Evolutionary conservation across 2,113 vertebrate genomes (phyloP).

Genomic region (Syngnathus scovelli): DNA sequence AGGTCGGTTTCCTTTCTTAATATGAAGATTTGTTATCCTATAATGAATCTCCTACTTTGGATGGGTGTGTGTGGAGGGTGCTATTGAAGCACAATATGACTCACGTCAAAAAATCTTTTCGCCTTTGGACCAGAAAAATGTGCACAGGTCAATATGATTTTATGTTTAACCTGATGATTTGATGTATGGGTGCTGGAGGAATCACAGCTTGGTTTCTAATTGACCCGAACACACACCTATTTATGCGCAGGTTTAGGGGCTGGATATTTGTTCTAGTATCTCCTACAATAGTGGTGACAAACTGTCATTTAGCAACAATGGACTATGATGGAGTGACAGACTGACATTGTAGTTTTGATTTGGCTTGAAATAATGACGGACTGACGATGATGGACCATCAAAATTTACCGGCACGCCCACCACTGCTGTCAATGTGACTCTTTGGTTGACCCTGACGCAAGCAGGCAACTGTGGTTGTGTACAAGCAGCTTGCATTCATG

Average conservation of each 20-base stretch:
- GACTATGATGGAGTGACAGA: too few relatives aligned
- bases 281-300: neutral
- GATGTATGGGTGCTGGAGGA: constrained; percentile 33
- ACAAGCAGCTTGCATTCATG: constrained; percentile 38
- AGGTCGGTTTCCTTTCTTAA: constrained; percentile 11
- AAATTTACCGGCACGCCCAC: too few relatives aligned
- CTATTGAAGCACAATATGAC: constrained; percentile 25
- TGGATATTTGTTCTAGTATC: constrained; percentile 30
- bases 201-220: constrained; percentile 34
- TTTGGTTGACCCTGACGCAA: neutral
- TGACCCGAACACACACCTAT: constrained; percentile 43
- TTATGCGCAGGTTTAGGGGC: constrained; percentile 25
- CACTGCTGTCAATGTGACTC: constrained; percentile 6
- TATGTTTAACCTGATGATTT: constrained; percentile 33
- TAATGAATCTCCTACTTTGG: constrained; percentile 30
- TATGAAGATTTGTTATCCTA: constrained; percentile 23
- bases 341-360: too few relatives aligned
- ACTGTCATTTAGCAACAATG: too few relatives aligned
- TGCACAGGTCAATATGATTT: constrained; percentile 28
- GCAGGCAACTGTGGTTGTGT: constrained; percentile 27
- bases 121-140: constrained; percentile 35
- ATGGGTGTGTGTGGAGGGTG: neutral
- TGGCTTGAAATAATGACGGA: too few relatives aligned
- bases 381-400: too few relatives aligned
- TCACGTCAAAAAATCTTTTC: constrained; percentile 49